Conservation (phyloP, 1,140 invertebrate species). For the Amyelois transitella region DNA sequence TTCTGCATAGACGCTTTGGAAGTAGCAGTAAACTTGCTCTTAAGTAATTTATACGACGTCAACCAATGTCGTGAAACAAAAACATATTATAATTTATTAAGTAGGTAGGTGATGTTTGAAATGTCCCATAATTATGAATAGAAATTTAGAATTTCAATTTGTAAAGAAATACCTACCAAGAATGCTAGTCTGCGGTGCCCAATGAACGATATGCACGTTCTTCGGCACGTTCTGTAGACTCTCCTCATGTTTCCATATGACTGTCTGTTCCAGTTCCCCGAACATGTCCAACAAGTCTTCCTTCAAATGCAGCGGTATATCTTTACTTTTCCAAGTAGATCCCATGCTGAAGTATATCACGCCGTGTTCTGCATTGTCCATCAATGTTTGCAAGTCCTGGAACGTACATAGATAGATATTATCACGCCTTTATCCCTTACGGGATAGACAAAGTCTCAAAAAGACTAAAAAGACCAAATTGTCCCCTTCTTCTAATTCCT, state of each 20-base stretch:
- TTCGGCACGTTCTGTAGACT: slow-evolving; percentile 53
- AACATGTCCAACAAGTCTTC: slow-evolving; percentile 63
- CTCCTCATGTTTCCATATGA: slow-evolving; percentile 75
- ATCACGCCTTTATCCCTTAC: too few relatives aligned
- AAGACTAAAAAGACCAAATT: too few relatives aligned
- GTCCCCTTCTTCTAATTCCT: too few relatives aligned
- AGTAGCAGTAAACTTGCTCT: too few relatives aligned
- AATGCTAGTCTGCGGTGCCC: slow-evolving; percentile 78
- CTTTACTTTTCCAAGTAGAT: slow-evolving; percentile 59
- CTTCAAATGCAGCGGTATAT: slow-evolving; percentile 37
- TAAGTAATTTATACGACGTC: too few relatives aligned
- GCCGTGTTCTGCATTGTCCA: slow-evolving; percentile 67
- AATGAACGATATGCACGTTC: slow-evolving; percentile 77
- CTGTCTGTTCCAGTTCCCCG: slow-evolving; percentile 51
- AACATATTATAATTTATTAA: too few relatives aligned
- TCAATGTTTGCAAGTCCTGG: slow-evolving; percentile 63
- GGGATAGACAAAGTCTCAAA: too few relatives aligned
- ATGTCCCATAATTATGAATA: too few relatives aligned
- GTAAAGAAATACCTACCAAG: slow-evolving; percentile 36
- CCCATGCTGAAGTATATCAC: slow-evolving; percentile 76
- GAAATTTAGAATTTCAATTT: too few relatives aligned
- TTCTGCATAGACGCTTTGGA: too few relatives aligned
- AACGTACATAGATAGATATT: slow-evolving; percentile 11
- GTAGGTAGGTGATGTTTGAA: too few relatives aligned
- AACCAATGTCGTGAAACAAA: too few relatives aligned